Conservation (phyloP, 2,888 invertebrate genomes). For the Leucania comma region DNA sequence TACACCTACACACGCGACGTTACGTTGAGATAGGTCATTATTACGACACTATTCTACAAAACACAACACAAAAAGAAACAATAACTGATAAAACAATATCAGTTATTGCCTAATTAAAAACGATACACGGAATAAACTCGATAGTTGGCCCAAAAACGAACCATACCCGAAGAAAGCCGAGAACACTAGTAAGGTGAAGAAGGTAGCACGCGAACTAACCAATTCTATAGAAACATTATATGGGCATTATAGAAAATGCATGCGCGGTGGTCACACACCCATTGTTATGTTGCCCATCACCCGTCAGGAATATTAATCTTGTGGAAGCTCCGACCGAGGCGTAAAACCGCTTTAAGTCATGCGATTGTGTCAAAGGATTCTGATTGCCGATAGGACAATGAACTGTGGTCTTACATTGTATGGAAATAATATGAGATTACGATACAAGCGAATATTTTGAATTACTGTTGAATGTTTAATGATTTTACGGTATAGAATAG, state of each 20-base stretch:
- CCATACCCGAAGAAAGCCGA: conserved; percentile 79
- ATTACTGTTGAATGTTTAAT: conserved; percentile 41
- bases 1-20: conserved; percentile 63
- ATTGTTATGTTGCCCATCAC: conserved; percentile 86
- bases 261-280: conserved; percentile 84
- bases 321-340: conserved; percentile 79
- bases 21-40: conserved; percentile 65
- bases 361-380: conserved; percentile 73
- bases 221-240: conserved; percentile 89
- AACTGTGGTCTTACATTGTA: conserved; percentile 71
- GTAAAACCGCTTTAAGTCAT: conserved; percentile 72
- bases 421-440: conserved; percentile 61
- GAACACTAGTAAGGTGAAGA: conserved; percentile 81
- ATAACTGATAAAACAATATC: conserved; percentile 11
- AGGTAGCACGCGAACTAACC: conserved; percentile 81
- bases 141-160: conserved; percentile 19
- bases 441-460: conserved; percentile 47
- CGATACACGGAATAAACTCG: conserved; percentile 17
- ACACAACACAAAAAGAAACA: conserved; percentile 28
- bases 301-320: conserved; percentile 89
- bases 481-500: neutral
- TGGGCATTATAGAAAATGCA: conserved; percentile 90
- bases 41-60: conserved; percentile 7
- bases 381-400: conserved; percentile 81
- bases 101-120: neutral